These are phyloP conservation scores for Graptemys geographica DNA, from an alignment of 2,797 vertebrate genomes.

Conservation along the genomic window DNA sequence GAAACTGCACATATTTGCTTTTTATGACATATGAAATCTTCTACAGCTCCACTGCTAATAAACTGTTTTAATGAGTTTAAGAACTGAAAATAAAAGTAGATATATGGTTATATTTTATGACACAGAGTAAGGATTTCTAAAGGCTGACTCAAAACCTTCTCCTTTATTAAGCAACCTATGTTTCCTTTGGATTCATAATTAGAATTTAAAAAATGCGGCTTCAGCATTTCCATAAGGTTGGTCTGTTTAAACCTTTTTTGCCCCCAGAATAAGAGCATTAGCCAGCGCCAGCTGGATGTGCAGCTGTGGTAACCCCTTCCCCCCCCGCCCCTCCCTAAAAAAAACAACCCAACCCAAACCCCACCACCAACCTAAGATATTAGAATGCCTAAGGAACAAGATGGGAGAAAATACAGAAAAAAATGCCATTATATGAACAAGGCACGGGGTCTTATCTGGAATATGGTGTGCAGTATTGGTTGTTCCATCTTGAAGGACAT, in stretches of 20 bases:
- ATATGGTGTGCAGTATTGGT: too few species aligned
- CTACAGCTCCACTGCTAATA: neutral
- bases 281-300: too few species aligned
- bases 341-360: too few species aligned
- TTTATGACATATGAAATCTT: neutral
- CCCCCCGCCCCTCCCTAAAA: too few species aligned
- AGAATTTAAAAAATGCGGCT: neutral
- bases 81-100: neutral
- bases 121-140: neutral
- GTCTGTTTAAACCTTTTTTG: neutral
- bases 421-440: too few species aligned
- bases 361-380: too few species aligned
- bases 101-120: neutral
- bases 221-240: neutral
- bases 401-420: too few species aligned
- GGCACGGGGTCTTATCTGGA: too few species aligned
- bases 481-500: too few species aligned
- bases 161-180: constrained; percentile 4
- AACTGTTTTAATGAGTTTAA: neutral
- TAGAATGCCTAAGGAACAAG: too few species aligned
- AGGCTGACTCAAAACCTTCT: neutral
- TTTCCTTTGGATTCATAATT: neutral
- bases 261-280: too few species aligned
- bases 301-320: too few species aligned
- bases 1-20: neutral